A percentile compares a stretch with the other conserved stretches of the same genome.
These are phyloP conservation scores for Melangyna quadrimaculata DNA, from an alignment of 2,888 invertebrate genomes.

Conservation along the genomic window DNA sequence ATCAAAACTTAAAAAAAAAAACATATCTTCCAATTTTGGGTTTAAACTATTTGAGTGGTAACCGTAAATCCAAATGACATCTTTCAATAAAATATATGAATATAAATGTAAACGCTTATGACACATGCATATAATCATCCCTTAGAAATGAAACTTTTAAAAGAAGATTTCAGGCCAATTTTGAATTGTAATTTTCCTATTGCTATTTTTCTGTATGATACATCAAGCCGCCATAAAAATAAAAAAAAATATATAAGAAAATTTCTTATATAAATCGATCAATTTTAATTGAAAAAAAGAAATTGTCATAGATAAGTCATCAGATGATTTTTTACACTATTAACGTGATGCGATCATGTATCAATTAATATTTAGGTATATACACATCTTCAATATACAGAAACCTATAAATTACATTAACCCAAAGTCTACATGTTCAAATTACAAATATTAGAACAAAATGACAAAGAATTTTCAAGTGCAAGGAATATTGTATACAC, in stretches of 20 bases:
- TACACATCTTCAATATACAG: background rate
- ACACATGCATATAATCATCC: background rate
- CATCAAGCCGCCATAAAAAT: background rate
- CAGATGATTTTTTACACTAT: conserved; percentile 30
- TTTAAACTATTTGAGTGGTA: no score
- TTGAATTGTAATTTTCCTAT: conserved; percentile 11
- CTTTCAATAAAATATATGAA: background rate
- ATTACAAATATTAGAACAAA: background rate
- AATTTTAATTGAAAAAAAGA: conserved; percentile 57
- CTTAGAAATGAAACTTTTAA: background rate
- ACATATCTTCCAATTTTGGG: no score
- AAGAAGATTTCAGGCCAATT: background rate
- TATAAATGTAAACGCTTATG: background rate
- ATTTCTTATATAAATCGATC: conserved; percentile 44
- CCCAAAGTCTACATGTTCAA: background rate
- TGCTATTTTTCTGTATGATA: background rate
- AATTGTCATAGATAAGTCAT: conserved; percentile 54
- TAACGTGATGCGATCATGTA: background rate
- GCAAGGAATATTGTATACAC: conserved; percentile 43
- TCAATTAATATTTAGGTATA: background rate
- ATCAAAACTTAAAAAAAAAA: no score
- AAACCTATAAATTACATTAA: conserved; percentile 49
- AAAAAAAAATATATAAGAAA: conserved; percentile 9
- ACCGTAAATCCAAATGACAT: no score
- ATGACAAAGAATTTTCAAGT: conserved; percentile 30